Conservation (phyloP, 2,113 vertebrate species). For the Triplophysa rosa region DNA sequence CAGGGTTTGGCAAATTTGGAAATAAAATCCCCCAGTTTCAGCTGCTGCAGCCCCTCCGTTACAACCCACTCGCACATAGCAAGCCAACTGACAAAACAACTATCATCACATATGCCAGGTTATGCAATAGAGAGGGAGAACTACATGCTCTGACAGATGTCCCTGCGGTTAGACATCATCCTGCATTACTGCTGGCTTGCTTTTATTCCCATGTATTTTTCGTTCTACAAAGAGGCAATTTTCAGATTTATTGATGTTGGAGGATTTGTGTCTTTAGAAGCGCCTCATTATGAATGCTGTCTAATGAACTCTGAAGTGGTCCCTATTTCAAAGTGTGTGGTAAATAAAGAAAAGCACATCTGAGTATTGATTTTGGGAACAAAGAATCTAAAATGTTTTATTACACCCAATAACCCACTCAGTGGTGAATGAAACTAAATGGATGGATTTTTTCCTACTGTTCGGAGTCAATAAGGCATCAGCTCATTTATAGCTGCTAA, state of each 20-base stretch:
- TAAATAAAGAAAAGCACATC: slow-evolving; percentile 22
- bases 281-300: background rate
- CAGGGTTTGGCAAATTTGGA: slow-evolving; percentile 32
- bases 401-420: slow-evolving; percentile 30
- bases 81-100: slow-evolving; percentile 44
- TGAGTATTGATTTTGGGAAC: slow-evolving; percentile 48
- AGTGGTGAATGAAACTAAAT: slow-evolving; percentile 8
- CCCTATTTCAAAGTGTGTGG: background rate
- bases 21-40: slow-evolving; percentile 45
- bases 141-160: background rate
- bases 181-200: slow-evolving; percentile 18
- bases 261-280: slow-evolving; percentile 4
- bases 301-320: slow-evolving; percentile 21
- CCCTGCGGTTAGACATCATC: background rate
- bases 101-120: slow-evolving; percentile 40
- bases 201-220: slow-evolving; percentile 19
- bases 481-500: background rate
- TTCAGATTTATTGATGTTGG: slow-evolving; percentile 26
- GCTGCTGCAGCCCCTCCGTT: slow-evolving; percentile 20
- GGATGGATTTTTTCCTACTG: slow-evolving; percentile 11
- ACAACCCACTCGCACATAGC: slow-evolving; percentile 37
- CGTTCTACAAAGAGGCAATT: slow-evolving; percentile 27
- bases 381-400: slow-evolving; percentile 31
- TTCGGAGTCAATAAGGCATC: background rate
- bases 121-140: slow-evolving; percentile 36